Evolutionary conservation across 2,888 invertebrate genomes (phyloP).

Genomic region (Glaucopsyche alexis): DNA sequence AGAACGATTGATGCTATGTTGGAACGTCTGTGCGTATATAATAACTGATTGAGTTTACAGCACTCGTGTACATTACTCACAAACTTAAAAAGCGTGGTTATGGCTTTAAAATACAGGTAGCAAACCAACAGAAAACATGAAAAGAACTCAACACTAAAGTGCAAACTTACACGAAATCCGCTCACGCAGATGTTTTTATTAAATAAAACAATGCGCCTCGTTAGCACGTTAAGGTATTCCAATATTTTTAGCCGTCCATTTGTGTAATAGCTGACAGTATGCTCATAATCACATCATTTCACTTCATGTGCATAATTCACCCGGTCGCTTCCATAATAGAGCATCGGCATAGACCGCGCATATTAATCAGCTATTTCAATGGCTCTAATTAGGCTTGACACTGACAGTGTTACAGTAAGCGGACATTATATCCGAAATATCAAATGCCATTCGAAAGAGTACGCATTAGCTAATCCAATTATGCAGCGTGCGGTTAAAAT

Average conservation of each 20-base stretch:
- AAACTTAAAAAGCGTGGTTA: background rate
- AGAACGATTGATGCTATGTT: no score
- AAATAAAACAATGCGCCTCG: background rate
- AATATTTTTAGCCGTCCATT: slow-evolving; percentile 19
- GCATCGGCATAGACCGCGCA: slow-evolving; percentile 68
- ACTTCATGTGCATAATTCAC: slow-evolving; percentile 62
- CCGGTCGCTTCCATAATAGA: slow-evolving; percentile 58
- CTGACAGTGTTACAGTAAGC: slow-evolving; percentile 72
- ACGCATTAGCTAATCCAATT: slow-evolving; percentile 16
- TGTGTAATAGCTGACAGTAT: slow-evolving; percentile 46
- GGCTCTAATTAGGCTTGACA: slow-evolving; percentile 74
- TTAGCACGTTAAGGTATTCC: background rate
- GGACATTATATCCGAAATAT: slow-evolving; percentile 44
- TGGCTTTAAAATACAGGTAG: background rate
- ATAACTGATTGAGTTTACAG: no score
- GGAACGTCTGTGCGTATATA: no score
- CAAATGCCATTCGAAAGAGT: slow-evolving; percentile 33
- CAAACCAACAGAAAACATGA: background rate
- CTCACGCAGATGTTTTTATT: background rate
- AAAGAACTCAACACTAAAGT: background rate
- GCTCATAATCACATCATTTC: slow-evolving; percentile 61
- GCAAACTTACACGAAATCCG: background rate
- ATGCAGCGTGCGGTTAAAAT: slow-evolving; percentile 14
- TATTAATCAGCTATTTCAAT: slow-evolving; percentile 77
- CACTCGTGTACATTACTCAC: background rate